Percentiles rank a stretch among this genome's conserved stretches.
phyloP scores from a whole-genome alignment of 2,113 vertebrate species.

The Collichthys lucidus region DNA sequence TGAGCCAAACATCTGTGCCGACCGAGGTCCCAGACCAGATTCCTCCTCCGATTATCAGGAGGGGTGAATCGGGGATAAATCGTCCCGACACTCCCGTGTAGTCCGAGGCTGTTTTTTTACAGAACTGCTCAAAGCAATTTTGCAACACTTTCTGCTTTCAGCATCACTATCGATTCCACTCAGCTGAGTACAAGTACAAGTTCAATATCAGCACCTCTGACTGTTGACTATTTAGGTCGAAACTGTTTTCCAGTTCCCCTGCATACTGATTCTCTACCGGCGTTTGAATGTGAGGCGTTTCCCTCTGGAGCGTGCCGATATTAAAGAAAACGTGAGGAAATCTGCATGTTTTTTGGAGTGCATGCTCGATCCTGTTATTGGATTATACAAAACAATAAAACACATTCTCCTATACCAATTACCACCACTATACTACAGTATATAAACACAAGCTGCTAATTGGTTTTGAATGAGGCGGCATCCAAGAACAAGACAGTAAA shows the following conservation, averaged over 20 bases:
- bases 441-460: no score
- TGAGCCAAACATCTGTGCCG: no score
- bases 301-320: background rate
- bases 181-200: conserved; percentile 5
- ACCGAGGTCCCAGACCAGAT: no score
- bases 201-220: conserved; percentile 28
- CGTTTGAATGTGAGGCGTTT: background rate
- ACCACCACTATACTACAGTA: no score
- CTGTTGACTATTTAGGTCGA: conserved; percentile 26
- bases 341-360: background rate
- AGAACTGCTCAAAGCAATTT: background rate
- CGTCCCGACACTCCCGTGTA: no score
- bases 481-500: conserved; percentile 16
- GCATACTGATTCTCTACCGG: background rate
- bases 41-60: no score
- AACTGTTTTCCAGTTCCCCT: background rate
- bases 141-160: background rate
- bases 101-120: no score
- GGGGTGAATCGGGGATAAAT: no score
- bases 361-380: background rate
- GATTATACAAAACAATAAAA: no score
- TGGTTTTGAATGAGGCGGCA: background rate
- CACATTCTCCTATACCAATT: no score
- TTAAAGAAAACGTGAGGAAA: background rate
- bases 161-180: background rate